Percentiles rank a stretch among this genome's conserved stretches.
phyloP scores from a whole-genome alignment of 1,140 invertebrate genomes.

The Drosophila mayri region DNA sequence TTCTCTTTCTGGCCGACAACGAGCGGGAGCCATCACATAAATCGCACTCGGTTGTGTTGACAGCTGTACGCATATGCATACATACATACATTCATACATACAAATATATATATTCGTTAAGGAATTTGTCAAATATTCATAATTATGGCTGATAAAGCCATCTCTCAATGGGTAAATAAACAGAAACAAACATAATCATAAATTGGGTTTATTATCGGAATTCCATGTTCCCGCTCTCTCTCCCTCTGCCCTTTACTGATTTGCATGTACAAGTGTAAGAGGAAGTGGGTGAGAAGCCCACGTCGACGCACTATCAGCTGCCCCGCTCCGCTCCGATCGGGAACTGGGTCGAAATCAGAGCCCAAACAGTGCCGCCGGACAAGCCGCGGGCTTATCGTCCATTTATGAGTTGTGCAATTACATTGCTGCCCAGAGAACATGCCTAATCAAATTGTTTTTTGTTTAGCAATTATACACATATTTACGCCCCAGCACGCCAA shows the following conservation, averaged over 20 bases:
- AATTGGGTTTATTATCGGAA: conserved; percentile 28
- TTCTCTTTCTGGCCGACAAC: conserved; percentile 32
- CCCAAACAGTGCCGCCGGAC: conserved; percentile 14
- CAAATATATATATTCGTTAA: too few species aligned
- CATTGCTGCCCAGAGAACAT: conserved; percentile 24
- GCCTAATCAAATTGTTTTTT: conserved; percentile 51
- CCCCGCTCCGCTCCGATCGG: conserved; percentile 1
- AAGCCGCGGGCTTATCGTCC: conserved; percentile 35
- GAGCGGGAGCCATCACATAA: conserved; percentile 51
- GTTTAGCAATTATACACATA: conserved; percentile 36
- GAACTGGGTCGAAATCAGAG: conserved; percentile 26
- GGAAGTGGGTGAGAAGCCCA: conserved; percentile 8
- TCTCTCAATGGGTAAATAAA: conserved; percentile 45
- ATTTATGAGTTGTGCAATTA: conserved; percentile 48
- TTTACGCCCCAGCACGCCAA: conserved; percentile 11
- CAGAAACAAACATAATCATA: conserved; percentile 42
- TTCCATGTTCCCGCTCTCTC: conserved; percentile 17
- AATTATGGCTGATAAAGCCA: conserved; percentile 54
- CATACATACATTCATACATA: background rate
- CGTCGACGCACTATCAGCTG: conserved; percentile 17
- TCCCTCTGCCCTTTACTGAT: background rate
- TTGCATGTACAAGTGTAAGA: conserved; percentile 24
- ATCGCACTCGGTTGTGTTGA: conserved; percentile 48
- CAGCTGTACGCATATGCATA: conserved; percentile 47
- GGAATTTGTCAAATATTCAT: conserved; percentile 64